Base-by-base conservation (phyloP, 2,888 invertebrate species). In the Tenthredo amoena region DNA sequence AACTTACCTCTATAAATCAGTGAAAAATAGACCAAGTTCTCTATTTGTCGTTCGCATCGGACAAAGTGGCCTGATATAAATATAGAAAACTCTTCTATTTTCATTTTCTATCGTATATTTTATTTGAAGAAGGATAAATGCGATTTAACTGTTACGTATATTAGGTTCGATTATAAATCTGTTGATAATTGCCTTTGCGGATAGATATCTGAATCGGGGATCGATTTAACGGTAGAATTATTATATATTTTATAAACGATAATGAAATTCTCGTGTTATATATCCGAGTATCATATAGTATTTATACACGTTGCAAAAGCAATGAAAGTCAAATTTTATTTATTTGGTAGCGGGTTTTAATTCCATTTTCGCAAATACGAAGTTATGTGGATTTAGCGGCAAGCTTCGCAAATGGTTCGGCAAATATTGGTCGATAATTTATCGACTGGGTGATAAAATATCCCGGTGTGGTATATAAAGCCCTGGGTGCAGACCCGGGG, bases 381-480 rank as follows among this genome's bases (percentile, higher is more conserved):
- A 81, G 81, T 81, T 81, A 81, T 81, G 81, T 81, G 81, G 81
- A 81, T 81, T 81, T 81, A 81, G 81, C 81, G 37, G n/a, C 21
- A 37, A 81, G 58, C 58, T 34, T 12, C 10, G 40, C 37, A 62
- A 81, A 81, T 81, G 58, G 81, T 18, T 62, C 21, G 37, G 62
- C 81, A 81, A 81, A 81, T 81, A 81, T 81, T 81, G 81, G 81
- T 62, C 58, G 40, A 81, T 81, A 81, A 81, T 81, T 81, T 81
- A 81, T 81, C 81, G 81, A 81, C 81, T 40, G 21, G 21, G 58
- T 50, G n/a, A 81, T 81, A 81, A 81, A 81, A 81, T 81, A 81
- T 62, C n/a, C n/a, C 31, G 18, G 50, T 34, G 50, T 31, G 21
- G 10, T 26, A 62, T 62, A 62, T 50, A 62, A 26, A 62, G 68